phyloP scores from a whole-genome alignment of 2,113 vertebrate genomes.

The Nettapus auritus region DNA sequence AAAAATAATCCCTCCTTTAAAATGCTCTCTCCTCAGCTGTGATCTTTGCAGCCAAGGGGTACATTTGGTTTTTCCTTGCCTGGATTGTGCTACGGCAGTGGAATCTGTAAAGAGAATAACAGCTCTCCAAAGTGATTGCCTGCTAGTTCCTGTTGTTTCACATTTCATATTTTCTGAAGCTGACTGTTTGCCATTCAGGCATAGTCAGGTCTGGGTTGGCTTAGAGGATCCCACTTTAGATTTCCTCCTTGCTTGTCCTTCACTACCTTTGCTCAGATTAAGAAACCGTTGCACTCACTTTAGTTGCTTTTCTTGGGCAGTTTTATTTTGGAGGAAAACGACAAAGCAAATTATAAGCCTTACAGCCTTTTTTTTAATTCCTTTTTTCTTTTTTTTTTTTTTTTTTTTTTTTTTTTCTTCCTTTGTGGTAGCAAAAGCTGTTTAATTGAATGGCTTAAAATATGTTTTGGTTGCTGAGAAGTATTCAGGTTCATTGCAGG shows the following conservation, averaged over 20 bases:
- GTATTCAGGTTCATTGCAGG: background rate
- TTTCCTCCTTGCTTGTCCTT: background rate
- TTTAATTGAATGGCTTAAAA: background rate
- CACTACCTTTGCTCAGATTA: background rate
- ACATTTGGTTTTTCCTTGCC: background rate
- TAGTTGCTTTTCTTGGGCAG: background rate
- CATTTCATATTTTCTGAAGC: background rate
- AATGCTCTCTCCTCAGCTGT: background rate
- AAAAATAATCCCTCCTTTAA: background rate
- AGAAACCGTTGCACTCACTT: background rate
- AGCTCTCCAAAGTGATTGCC: background rate
- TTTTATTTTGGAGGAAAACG: background rate
- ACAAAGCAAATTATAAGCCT: background rate
- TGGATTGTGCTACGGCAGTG: fast-evolving
- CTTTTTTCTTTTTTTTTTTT: background rate
- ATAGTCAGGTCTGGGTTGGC: background rate
- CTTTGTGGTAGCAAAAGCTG: background rate
- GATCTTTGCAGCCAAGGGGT: background rate
- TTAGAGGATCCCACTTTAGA: background rate
- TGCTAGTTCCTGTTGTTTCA: background rate
- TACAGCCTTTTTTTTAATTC: background rate
- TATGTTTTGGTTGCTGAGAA: background rate
- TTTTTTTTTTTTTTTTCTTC: background rate
- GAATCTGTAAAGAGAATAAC: background rate
- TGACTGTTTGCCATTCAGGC: background rate